Base-by-base conservation (phyloP, 2,888 invertebrate genomes). In the Eurytoma adleriae region DNA sequence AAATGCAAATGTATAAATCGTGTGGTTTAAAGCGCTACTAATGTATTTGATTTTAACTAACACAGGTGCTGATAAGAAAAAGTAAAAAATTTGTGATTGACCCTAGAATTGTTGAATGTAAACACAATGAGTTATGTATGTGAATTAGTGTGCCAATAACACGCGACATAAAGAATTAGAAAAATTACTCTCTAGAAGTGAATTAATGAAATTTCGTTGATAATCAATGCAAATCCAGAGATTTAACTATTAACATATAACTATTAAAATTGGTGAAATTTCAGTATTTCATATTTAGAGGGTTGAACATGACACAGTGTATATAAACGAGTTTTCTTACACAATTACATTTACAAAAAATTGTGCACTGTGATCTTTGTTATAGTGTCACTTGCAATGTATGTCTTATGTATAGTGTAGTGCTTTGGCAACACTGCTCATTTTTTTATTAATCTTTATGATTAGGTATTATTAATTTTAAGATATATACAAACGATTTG, bases 371-470 rank as follows among this genome's bases (percentile, higher is more conserved):
- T 69, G 5, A 50, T 20, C 13, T 64, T 73, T 14, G n/a, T 59
- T 48, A 57, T 74, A 69, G 69, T 79, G 69, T 69, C 20, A 66
- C 56, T 78, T 70, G 68, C 78, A 30, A 75, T 76, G 71, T 76
- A 59, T 81, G 64, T 54, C 18, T 68, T 24, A 40, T 56, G 69
- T 79, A 57, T 78, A 27, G 56, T 79, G 73, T 64, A 71, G 68
- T 78, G 74, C 69, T 79, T 82, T 82, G 82, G 82, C 82, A 82
- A 82, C 82, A 82, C 82, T 82, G 82, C 62, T 77, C 20, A 18
- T 40, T 10, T 40, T 40, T 40, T 30, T 30, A 30, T 30, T 30
- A 5, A 3, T 40, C 40, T 64, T 59, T 56, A 18, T 56, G 50
- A 16, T 57, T 74, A 27, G 18, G 52, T 20, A 2, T 30, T 5